Conservation (phyloP, 2,888 invertebrate species). For the Brachylomia viminalis region DNA sequence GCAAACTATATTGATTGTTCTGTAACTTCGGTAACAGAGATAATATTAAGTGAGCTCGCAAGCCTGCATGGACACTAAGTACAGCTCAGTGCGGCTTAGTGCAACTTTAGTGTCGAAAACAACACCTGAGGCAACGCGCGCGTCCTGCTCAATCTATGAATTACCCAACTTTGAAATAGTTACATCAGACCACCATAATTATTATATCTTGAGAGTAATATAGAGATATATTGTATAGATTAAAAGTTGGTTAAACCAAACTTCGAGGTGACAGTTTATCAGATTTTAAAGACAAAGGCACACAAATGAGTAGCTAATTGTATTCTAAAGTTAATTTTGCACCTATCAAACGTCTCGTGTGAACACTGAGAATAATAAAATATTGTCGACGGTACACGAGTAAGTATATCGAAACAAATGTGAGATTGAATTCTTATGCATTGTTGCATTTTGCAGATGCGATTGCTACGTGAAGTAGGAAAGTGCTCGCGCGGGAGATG, state of each 20-base stretch:
- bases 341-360: background rate
- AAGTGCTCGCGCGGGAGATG: constrained; percentile 85
- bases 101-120: constrained; percentile 85
- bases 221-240: too few relatives aligned
- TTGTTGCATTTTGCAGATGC: constrained; percentile 88
- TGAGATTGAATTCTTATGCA: constrained; percentile 89
- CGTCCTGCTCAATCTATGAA: constrained; percentile 72
- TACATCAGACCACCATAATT: constrained; percentile 20
- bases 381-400: constrained; percentile 57
- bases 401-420: constrained; percentile 78
- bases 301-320: background rate
- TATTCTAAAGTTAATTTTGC: background rate
- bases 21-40: constrained; percentile 75
- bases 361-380: constrained; percentile 42
- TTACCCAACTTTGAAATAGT: constrained; percentile 65
- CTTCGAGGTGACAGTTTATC: background rate
- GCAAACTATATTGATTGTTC: constrained; percentile 73
- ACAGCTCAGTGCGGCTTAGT: constrained; percentile 85
- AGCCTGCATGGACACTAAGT: constrained; percentile 81
- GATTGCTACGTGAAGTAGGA: constrained; percentile 83
- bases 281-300: background rate
- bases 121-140: constrained; percentile 83
- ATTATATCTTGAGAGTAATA: constrained; percentile 8
- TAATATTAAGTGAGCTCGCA: constrained; percentile 81
- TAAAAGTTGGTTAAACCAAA: background rate